phyloP scores from a whole-genome alignment of 2,888 invertebrate species.

The Dendrolimus pini region DNA sequence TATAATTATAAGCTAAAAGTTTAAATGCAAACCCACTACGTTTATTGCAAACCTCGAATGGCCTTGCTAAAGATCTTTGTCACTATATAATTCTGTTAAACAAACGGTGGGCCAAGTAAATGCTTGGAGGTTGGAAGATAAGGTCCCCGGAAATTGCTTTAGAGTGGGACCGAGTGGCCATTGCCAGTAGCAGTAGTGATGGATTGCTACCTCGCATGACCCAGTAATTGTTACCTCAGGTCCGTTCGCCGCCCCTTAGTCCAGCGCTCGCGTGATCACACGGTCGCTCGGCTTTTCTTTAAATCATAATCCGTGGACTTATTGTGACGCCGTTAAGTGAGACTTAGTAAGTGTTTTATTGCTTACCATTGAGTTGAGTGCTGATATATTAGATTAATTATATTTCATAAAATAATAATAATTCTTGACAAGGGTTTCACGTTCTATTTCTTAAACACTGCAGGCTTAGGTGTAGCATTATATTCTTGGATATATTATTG shows the following conservation, averaged over 20 bases:
- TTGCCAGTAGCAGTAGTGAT: constrained; percentile 64
- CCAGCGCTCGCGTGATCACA: constrained; percentile 42
- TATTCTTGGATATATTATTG: too few relatives aligned
- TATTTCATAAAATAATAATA: too few relatives aligned
- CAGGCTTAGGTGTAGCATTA: too few relatives aligned
- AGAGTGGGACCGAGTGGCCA: constrained; percentile 62
- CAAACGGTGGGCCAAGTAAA: constrained; percentile 56
- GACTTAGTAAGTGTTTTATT: constrained; percentile 21
- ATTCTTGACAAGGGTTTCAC: too few relatives aligned
- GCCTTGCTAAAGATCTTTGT: constrained; percentile 41
- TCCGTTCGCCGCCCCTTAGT: constrained; percentile 35
- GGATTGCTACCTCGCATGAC: constrained; percentile 70
- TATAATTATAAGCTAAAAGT: too few relatives aligned
- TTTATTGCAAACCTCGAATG: constrained; percentile 7
- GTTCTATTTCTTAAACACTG: too few relatives aligned
- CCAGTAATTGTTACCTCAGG: constrained; percentile 69
- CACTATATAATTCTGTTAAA: constrained; percentile 66
- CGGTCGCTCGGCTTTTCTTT: constrained; percentile 32
- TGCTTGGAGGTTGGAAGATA: constrained; percentile 56
- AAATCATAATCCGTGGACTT: constrained; percentile 46
- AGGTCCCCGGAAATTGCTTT: constrained; percentile 69
- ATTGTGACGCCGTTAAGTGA: constrained; percentile 42
- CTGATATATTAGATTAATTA: too few relatives aligned
- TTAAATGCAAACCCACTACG: too few relatives aligned
- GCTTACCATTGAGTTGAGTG: background rate